Percentiles rank a stretch among this genome's conserved stretches.
Evolutionary conservation across 2,797 vertebrate genomes (phyloP).

Genomic region (Lepus oiostolus): DNA sequence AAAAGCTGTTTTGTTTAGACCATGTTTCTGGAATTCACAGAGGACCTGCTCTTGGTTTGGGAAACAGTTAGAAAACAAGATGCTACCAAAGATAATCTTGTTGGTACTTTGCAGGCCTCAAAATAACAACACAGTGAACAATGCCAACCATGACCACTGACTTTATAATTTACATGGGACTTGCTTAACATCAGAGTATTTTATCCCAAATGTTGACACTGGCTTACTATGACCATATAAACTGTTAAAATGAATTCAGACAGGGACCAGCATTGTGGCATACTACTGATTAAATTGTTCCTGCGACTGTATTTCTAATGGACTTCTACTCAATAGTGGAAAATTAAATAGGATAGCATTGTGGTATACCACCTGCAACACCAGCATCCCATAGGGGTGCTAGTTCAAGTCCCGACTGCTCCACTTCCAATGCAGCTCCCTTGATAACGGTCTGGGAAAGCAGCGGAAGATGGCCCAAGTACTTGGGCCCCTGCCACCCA

Average conservation of each 20-base stretch:
- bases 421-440: no score
- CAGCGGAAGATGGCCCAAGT: no score
- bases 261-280: neutral
- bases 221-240: neutral
- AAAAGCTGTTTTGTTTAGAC: conserved; percentile 71
- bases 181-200: neutral
- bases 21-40: conserved; percentile 39
- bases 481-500: no score
- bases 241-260: neutral
- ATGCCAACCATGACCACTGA: neutral
- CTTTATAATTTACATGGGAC: neutral
- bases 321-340: neutral
- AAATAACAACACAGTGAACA: neutral
- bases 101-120: conserved; percentile 74
- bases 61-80: conserved; percentile 65
- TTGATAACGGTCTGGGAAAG: no score
- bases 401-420: no score
- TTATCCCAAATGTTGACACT: neutral
- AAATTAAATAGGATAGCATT: conserved; percentile 1
- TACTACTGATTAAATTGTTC: conserved; percentile 15
- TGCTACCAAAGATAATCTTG: conserved; percentile 69
- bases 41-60: conserved; percentile 72
- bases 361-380: no score
- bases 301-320: neutral
- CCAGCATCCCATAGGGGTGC: no score